These are phyloP conservation scores for Dendrocincla tyrannina DNA, from an alignment of 2,797 vertebrate species.

Conservation along the genomic window DNA sequence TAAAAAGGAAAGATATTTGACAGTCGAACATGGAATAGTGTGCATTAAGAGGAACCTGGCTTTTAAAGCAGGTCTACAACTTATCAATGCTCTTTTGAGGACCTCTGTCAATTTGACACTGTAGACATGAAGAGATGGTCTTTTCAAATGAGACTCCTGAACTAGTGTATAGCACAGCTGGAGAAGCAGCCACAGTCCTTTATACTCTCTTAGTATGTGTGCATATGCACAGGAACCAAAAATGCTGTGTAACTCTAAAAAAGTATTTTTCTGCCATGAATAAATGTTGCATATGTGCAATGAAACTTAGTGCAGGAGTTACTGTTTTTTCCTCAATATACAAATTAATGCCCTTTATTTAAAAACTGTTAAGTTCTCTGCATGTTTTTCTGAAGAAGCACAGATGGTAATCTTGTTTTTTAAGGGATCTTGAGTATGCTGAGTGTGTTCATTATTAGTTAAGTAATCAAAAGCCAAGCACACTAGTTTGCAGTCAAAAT, in stretches of 20 bases:
- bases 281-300: neutral
- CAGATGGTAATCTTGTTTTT: neutral
- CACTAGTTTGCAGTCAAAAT: neutral
- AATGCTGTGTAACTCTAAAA: neutral
- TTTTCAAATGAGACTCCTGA: neutral
- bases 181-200: neutral
- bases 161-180: neutral
- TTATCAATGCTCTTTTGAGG: neutral
- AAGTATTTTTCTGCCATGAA: neutral
- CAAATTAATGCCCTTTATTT: neutral
- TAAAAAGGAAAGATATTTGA: neutral
- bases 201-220: neutral
- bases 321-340: neutral
- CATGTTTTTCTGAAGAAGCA: neutral
- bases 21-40: rapidly evolving
- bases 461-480: neutral
- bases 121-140: neutral
- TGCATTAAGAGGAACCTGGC: neutral
- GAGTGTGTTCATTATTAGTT: neutral
- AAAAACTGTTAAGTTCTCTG: neutral
- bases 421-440: neutral
- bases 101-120: neutral
- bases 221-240: neutral
- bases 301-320: neutral
- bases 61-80: neutral